Percentiles rank a stretch among this genome's conserved stretches.
phyloP scores from a whole-genome alignment of 2,113 vertebrate genomes.

The Parus major region DNA sequence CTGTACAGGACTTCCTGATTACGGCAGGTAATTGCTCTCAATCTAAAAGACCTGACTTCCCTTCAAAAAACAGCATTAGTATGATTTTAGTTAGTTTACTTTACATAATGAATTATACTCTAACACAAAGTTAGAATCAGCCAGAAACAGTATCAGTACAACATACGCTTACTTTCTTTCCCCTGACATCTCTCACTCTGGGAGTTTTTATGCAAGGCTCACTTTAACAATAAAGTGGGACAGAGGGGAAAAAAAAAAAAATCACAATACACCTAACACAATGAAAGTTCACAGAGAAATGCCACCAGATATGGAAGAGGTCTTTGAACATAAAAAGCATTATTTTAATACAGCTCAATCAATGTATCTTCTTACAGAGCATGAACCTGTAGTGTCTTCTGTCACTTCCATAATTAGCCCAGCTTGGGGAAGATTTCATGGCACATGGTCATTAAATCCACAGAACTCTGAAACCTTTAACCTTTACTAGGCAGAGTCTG shows the following conservation, averaged over 20 bases:
- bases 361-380: conserved; percentile 26
- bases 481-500: conserved; percentile 78
- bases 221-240: background rate
- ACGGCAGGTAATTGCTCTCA: background rate
- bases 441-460: conserved; percentile 2
- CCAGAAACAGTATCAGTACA: background rate
- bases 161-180: background rate
- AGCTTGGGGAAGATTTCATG: conserved; percentile 16
- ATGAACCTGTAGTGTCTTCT: conserved; percentile 57
- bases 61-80: background rate
- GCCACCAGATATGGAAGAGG: background rate
- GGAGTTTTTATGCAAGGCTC: background rate
- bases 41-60: background rate
- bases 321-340: background rate
- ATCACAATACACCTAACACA: background rate
- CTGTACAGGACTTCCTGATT: background rate
- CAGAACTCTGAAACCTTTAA: conserved; percentile 66
- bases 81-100: background rate
- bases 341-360: background rate
- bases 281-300: background rate
- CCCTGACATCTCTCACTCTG: background rate
- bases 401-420: conserved; percentile 74
- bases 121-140: background rate
- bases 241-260: background rate
- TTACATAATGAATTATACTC: background rate